phyloP scores from a whole-genome alignment of 2,113 vertebrate species.

The Excalfactoria chinensis region DNA sequence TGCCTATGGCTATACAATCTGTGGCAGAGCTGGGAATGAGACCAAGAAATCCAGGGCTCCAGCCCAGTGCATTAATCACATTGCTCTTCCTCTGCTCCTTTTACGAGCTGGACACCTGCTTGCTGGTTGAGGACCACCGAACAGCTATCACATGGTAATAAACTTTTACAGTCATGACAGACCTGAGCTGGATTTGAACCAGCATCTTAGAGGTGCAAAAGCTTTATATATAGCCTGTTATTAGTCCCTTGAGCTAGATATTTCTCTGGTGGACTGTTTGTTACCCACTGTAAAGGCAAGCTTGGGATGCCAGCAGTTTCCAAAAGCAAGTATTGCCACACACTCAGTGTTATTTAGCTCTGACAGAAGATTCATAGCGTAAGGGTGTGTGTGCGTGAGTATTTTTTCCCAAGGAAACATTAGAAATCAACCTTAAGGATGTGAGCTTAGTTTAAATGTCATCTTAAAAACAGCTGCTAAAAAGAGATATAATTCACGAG shows the following conservation, averaged over 20 bases:
- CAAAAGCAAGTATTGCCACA: not conserved
- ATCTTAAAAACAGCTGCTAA: constrained; percentile 85
- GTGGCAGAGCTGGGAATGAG: constrained; percentile 50
- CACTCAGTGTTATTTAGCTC: not conserved
- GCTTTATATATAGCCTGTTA: not conserved
- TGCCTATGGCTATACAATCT: constrained; percentile 37
- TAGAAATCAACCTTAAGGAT: constrained; percentile 73
- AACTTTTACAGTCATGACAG: constrained; percentile 52
- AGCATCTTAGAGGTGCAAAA: constrained; percentile 58
- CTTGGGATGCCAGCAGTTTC: not conserved
- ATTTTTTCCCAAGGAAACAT: constrained; percentile 48
- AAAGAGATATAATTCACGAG: constrained; percentile 48
- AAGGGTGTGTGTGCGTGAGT: not conserved
- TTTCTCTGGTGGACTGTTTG: not conserved
- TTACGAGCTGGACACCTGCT: constrained; percentile 46
- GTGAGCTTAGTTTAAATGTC: constrained; percentile 77
- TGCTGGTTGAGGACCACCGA: constrained; percentile 46
- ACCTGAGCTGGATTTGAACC: constrained; percentile 53
- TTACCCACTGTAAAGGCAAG: not conserved
- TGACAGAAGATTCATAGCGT: not conserved
- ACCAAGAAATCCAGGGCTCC: constrained; percentile 42
- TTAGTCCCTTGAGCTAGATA: not conserved
- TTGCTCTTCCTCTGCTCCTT: not conserved
- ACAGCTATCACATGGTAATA: constrained; percentile 45
- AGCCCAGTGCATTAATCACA: constrained; percentile 5